Evolutionary conservation across 2,113 vertebrate species (phyloP), one percentile per base, ranked within the genome.

Genomic region (Phoenicopterus ruber): DNA sequence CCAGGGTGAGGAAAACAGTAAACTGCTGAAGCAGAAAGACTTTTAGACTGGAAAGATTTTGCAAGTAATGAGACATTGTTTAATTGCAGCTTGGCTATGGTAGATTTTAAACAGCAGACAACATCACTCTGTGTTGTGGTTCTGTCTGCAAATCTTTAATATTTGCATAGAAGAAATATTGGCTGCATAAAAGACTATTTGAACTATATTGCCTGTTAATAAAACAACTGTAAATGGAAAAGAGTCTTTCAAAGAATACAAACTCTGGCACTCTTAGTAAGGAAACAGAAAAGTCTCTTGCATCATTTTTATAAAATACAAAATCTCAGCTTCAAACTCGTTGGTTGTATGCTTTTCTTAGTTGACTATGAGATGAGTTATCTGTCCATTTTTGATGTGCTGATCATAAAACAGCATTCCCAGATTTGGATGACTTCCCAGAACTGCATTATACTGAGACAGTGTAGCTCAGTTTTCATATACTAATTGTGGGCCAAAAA

Each of bases 341-440:
- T 70, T 49, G 31, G 42, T 63, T 86, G 24, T 57, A 65, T 42
- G 24, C 8, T 93, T 82, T 91, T 72, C 38, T 88, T 88, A 63
- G 47, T 82, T 78, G 50, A 44, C 32, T 82, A 26, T 71, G 31
- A 90, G 26, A 76, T 63, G 42, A 83, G 10, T 46, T 85, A 82
- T 86, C 54, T 89, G 44, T 88, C 54, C 14, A 25, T 42, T 96
- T 86, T 74, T 96, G 38, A 83, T 92, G 13, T 90, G 50, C 26
- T 84, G 19, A 55, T 92, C 19, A 31, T 87, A 90, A 90, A 92
- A 71, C 13, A 76, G 5, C 32, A 31, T 73, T 94, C 71, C 22
- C 26, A 90, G 57, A 58, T 86, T 90, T 96, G 88, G 77, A 96
- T 54, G 25, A 17, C 47, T 77, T 97, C 90, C 83, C 66, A 71